Evolutionary conservation across 2,888 invertebrate genomes (phyloP), one percentile per base, ranked within the genome.

Genomic region (Mesodorylaimus sp.): DNA sequence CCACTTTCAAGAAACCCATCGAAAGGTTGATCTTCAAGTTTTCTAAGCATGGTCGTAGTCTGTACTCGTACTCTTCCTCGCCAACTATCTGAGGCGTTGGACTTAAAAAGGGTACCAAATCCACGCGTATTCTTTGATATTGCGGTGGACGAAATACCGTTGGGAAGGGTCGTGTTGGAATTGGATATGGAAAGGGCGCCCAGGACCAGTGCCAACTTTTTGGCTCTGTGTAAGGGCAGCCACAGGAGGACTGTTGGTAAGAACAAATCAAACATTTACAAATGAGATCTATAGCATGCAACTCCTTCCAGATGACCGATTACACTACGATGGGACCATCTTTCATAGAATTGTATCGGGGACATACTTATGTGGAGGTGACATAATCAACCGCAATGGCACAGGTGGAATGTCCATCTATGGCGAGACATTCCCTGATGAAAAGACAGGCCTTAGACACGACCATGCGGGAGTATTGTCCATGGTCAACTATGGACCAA

Each of bases 351-450:
- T 41, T 25, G 27, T 44, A 3, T 28, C 41, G 3, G 45, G 29
- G 19, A 27, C 28, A 27, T 24, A n/a, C 7, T 16, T 48, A 2
- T 44, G 47, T 21, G 49, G 49, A 2, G 49, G 49, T n/a, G 49
- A 48, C 25, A 37, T 48, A 3, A 21, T 24, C 3, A 48, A 48
- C 43, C 19, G 27, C 27, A 48, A 48, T 21, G 49, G 49, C 5
- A 47, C 49, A 25, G 49, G 49, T 21, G 49, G 49, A 3, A 5
- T 27, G n/a, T 48, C 49, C 5, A 48, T 48, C 3, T 48, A 47
- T 36, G 49, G 44, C 7, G 3, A 47, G 16, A 24, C 5, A n/a
- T 48, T 48, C 26, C 16, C 19, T 5, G 49, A 48, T 29, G 49
- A 48, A 27, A 47, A 37, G 21, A 7, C 10, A 7, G 26, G n/a